Base-by-base conservation (phyloP, 2,888 invertebrate species). In the Ramazzottius varieornatus region DNA sequence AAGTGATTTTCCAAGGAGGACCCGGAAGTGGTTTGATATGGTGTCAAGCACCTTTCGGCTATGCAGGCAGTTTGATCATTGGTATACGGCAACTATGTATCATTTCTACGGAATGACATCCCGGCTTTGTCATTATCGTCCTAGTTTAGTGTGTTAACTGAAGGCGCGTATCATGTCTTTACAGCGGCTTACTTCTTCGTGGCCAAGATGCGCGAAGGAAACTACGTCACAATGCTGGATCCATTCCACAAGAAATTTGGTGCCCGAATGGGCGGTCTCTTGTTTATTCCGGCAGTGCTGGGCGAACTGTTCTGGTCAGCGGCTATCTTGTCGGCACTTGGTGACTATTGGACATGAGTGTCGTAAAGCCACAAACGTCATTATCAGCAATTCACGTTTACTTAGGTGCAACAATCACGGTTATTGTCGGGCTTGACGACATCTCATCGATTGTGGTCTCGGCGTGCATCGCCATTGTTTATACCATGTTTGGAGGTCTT, bases 291-390 rank as follows among this genome's bases (percentile, higher is more conserved):
- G 1, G 94, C 96, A 0, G 83, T 98, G 1, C 88, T 92, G 72
- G 96, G 96, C 4, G 96, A 96, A 79, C 90, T 93, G 2, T 96
- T 98, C 80, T 96, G 96, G 96, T 93, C 94, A 0, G 96, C 94
- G 0, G 94, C 94, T 65, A 94, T 96, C 71, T 80, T 96, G 66
- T 91, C 94, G 0, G 96, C 96, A 2, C 80, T 96, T 54, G 92
- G 86, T 86, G 71, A 40, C 8, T n/a, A n/a, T n/a, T n/a, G n/a
- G n/a, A n/a, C n/a, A n/a, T n/a, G n/a, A n/a, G n/a, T n/a, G n/a
- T n/a, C n/a, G n/a, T n/a, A n/a, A n/a, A n/a, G n/a, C n/a, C n/a
- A n/a, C n/a, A n/a, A n/a, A n/a, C n/a, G n/a, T n/a, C n/a, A n/a
- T n/a, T 40, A 40, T 40, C 40, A 40, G 40, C 40, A 40, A 40